Evolutionary conservation across 2,797 vertebrate species (phyloP).

Genomic region (Lithobates sylvaticus): DNA sequence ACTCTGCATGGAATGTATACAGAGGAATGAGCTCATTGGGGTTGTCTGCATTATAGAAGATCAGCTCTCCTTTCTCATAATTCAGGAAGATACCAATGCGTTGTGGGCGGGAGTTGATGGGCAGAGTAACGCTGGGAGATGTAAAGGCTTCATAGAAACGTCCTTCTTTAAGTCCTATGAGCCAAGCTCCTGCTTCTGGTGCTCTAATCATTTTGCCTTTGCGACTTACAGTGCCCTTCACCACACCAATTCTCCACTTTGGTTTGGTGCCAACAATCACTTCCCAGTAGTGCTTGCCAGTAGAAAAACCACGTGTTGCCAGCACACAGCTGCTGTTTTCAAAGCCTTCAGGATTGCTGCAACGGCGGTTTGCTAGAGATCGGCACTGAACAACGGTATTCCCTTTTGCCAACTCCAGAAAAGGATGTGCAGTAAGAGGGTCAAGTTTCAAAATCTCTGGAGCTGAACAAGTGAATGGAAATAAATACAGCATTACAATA

Average conservation of each 20-base stretch:
- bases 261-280: conserved; percentile 82
- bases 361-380: conserved; percentile 71
- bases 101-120: conserved; percentile 70
- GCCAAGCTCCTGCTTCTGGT: conserved; percentile 82
- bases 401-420: conserved; percentile 79
- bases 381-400: conserved; percentile 79
- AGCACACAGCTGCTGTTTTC: conserved; percentile 83
- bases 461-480: conserved; percentile 67
- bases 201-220: conserved; percentile 83
- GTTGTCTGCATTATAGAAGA: conserved; percentile 81
- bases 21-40: conserved; percentile 77
- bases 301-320: conserved; percentile 82
- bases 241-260: conserved; percentile 82
- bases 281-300: conserved; percentile 88
- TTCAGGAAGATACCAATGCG: conserved; percentile 82
- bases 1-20: conserved; percentile 83
- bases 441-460: conserved; percentile 81
- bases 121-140: conserved; percentile 73
- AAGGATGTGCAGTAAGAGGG: conserved; percentile 80
- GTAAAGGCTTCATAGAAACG: conserved; percentile 82
- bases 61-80: conserved; percentile 80
- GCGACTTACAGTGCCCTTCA: conserved; percentile 80
- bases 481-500: not conserved
- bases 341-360: conserved; percentile 82
- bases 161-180: conserved; percentile 83